Evolutionary conservation across 2,888 invertebrate genomes (phyloP).

Genomic region (Xestoiulus laeticollis): DNA sequence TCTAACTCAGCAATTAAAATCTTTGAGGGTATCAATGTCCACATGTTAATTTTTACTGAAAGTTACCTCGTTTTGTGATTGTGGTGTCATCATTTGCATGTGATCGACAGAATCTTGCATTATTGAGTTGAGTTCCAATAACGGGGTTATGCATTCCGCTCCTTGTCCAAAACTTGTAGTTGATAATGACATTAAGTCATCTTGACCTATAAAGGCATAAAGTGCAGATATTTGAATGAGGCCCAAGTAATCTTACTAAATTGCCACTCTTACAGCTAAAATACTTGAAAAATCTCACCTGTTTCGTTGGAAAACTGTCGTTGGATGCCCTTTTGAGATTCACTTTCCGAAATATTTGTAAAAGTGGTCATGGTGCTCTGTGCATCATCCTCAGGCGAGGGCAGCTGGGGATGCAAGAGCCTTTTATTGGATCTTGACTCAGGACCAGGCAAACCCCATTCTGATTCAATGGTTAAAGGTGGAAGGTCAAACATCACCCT

Average conservation of each 20-base stretch:
- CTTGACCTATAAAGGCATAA: neutral
- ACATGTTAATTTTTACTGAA: too few species aligned
- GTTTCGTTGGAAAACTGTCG: neutral
- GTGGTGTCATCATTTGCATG: neutral
- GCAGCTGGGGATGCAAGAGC: neutral
- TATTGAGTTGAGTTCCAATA: neutral
- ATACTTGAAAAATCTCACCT: neutral
- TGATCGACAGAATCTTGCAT: neutral
- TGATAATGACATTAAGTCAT: neutral
- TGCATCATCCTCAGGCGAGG: neutral
- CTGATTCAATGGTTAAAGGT: constrained; percentile 14
- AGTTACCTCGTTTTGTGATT: neutral
- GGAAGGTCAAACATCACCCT: constrained; percentile 45
- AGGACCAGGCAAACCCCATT: neutral
- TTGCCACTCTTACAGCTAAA: neutral
- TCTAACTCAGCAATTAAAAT: too few species aligned
- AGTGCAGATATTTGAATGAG: neutral
- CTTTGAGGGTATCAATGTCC: too few species aligned
- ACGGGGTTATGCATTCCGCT: neutral
- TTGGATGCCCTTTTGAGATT: constrained; percentile 1
- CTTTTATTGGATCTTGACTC: neutral
- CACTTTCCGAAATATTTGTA: neutral
- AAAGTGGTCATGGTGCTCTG: constrained; percentile 31
- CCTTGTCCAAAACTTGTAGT: constrained; percentile 10
- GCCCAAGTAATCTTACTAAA: neutral